Evolutionary conservation across 2,888 invertebrate species (phyloP).

Genomic region (Busseola fusca): DNA sequence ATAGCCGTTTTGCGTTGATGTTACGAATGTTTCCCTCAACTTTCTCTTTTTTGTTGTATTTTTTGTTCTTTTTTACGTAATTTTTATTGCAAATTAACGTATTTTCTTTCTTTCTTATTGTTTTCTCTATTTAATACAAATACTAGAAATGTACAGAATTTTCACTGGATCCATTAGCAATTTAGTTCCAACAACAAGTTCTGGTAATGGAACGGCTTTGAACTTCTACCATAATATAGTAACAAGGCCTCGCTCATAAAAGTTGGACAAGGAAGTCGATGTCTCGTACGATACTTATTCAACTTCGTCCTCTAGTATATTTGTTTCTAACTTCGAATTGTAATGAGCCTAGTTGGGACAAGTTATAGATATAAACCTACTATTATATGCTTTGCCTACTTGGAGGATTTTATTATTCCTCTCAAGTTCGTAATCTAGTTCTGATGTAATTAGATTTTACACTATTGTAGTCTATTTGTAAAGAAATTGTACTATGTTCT

Average conservation of each 20-base stretch:
- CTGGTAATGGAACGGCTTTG: slow-evolving; percentile 24
- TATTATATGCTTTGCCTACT: slow-evolving; percentile 17
- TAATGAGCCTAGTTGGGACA: slow-evolving; percentile 44
- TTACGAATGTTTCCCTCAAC: too few relatives aligned
- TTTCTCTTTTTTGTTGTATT: too few relatives aligned
- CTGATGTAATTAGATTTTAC: slow-evolving; percentile 25
- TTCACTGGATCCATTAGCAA: neutral
- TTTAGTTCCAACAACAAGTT: neutral
- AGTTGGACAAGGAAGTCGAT: slow-evolving; percentile 36
- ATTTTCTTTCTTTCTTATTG: too few relatives aligned
- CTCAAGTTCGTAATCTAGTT: slow-evolving; percentile 30
- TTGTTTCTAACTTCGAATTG: slow-evolving; percentile 41
- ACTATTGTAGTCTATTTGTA: neutral
- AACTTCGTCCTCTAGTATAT: slow-evolving; percentile 37
- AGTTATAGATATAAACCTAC: slow-evolving; percentile 40
- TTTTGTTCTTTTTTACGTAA: too few relatives aligned
- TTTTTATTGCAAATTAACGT: too few relatives aligned
- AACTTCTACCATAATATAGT: slow-evolving; percentile 4
- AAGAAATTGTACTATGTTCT: neutral
- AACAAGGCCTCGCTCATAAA: slow-evolving; percentile 21
- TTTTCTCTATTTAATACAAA: neutral
- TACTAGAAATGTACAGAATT: neutral
- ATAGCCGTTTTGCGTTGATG: too few relatives aligned
- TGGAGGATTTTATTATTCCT: slow-evolving; percentile 48
- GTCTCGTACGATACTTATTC: slow-evolving; percentile 35